Base-by-base conservation (phyloP, 2,113 vertebrate genomes). In the Muntiacus reevesi region DNA sequence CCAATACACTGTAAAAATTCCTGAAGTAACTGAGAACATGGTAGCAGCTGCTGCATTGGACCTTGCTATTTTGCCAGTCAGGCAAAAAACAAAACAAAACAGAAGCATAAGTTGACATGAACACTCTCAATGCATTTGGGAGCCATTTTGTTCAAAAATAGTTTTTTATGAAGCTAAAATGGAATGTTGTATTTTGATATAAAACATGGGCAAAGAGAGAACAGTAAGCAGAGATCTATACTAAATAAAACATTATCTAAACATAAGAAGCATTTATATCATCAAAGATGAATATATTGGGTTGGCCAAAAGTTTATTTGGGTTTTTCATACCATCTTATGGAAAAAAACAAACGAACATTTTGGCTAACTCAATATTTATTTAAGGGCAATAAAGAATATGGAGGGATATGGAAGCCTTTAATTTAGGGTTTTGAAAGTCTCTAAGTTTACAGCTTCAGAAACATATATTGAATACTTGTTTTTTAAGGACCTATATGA, bases 1-100 rank as follows among this genome's bases (percentile, higher is more conserved):
- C 85, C 78, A 97, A 47, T 94, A 95, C 95, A 97, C 90, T 85
- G 55, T 89, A 97, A 97, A 97, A 95, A 97, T 96, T 95, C 88
- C 67, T 78, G 64, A 94, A 94, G 97, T 97, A 97, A 96, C 88
- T 95, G 95, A 98, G 95, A 98, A 86, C 33, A 16, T 43, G 54
- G 82, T 94, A 89, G 95, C 88, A 95, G 94, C 96, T 97, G 92
- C n/a, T 64, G 30, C 36, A 71, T 71, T 21, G 21, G 55, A 23
- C 59, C 33, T 16, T 47, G 91, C 43, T 91, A 40, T 93, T 93
- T 93, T 89, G 40, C 50, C 55, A 57, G 36, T 93, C 12, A 14
- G 14, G 57, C 62, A 54, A 52, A 83, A 74, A 62, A 62, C 23
- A 60, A 10, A 93, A 55, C 82, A 89, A 43, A 76, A 76, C 3